A percentile compares a stretch with the other conserved stretches of the same genome.
Conservation (phyloP, 2,888 invertebrate species). For the Epistrophe eligans region DNA sequence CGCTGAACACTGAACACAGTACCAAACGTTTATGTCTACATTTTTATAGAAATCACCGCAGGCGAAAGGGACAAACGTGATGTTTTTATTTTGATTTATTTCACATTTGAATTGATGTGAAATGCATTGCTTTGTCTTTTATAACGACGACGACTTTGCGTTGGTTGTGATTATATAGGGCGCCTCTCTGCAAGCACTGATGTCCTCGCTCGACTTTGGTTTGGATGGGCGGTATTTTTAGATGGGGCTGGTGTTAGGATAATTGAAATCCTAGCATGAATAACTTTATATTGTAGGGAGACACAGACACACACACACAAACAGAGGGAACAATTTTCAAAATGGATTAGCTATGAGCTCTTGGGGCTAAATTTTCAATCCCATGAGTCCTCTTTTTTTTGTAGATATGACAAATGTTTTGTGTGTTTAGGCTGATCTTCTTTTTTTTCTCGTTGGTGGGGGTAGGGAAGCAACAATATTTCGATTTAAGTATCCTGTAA, state of each 20-base stretch:
- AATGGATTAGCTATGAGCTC: constrained; percentile 63
- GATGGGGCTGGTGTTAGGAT: constrained; percentile 57
- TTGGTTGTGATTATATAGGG: neutral
- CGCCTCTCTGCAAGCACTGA: neutral
- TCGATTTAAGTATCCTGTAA: constrained; percentile 24
- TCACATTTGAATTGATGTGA: constrained; percentile 54
- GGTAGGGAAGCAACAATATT: constrained; percentile 16
- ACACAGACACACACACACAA: neutral
- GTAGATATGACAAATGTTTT: constrained; percentile 57
- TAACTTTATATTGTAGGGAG: constrained; percentile 31
- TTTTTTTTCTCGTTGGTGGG: neutral
- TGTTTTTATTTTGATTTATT: constrained; percentile 75
- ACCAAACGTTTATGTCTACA: constrained; percentile 26
- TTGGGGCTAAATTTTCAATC: constrained; percentile 36
- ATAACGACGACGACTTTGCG: neutral
- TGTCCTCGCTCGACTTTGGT: neutral
- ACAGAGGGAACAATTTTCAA: constrained; percentile 61
- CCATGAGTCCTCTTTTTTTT: constrained; percentile 41
- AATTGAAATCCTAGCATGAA: constrained; percentile 69
- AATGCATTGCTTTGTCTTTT: constrained; percentile 51
- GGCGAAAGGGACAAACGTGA: constrained; percentile 69
- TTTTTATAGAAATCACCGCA: constrained; percentile 70
- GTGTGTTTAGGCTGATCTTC: constrained; percentile 31
- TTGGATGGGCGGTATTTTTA: neutral
- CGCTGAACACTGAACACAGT: constrained; percentile 7